Percentiles rank a stretch among this genome's conserved stretches.
Conservation (phyloP, 2,113 vertebrate species). For the Sebastes schlegelii region DNA sequence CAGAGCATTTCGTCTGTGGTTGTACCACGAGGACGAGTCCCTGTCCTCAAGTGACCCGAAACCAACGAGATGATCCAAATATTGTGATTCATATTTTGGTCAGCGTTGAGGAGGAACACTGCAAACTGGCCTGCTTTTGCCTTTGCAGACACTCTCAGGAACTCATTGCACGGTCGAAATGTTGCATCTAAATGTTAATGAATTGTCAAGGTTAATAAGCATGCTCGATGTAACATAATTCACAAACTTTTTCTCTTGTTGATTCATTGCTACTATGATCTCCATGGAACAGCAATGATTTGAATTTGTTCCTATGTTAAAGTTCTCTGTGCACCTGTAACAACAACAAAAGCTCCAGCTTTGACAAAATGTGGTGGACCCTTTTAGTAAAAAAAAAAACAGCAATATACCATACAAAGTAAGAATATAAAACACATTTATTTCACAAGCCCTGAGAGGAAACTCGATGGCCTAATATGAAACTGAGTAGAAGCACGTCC, state of each 20-base stretch:
- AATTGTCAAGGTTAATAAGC: not conserved
- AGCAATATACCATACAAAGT: not conserved
- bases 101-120: not conserved
- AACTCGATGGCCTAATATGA: not conserved
- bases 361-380: not conserved
- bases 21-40: conserved; percentile 32
- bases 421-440: not conserved
- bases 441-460: not conserved
- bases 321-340: conserved; percentile 28
- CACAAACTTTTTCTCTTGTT: not conserved
- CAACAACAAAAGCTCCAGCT: conserved; percentile 24
- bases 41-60: conserved; percentile 42
- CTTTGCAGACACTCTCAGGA: not conserved
- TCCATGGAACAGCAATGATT: not conserved
- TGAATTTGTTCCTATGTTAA: conserved; percentile 21
- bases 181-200: not conserved
- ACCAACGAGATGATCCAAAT: conserved; percentile 34
- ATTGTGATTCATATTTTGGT: conserved; percentile 29
- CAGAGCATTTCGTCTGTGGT: conserved; percentile 37
- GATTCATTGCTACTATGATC: conserved; percentile 8
- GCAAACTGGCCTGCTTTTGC: not conserved
- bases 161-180: not conserved
- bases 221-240: not conserved
- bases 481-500: not conserved
- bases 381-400: not conserved